Evolutionary conservation across 2,797 vertebrate genomes (phyloP), one percentile per base, ranked within the genome.

Genomic region (Atherinosoma microstoma): DNA sequence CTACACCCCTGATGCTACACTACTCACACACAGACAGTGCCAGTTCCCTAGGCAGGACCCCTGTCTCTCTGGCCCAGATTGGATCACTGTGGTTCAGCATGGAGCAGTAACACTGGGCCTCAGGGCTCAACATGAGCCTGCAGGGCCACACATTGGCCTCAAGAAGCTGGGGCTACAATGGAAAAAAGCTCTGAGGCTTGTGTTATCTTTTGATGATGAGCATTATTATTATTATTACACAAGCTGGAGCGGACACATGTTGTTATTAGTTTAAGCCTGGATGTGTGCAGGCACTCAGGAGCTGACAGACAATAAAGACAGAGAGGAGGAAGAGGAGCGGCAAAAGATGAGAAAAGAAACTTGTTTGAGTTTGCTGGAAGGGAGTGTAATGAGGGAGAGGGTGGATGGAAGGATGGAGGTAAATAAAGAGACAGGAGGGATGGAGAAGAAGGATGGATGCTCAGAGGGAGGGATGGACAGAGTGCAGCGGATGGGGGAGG

Each of bases 31-130:
- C 64, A 83, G 74, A 79, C 86, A 64, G 73, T 95, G 93, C 94
- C 93, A 94, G 93, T 85, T 94, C 93, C 92, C 91, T 91, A 92
- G 93, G 92, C 94, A 88, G 91, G 92, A 94, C 91, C 91, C 85
- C 89, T 90, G 90, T 89, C 90, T 88, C 87, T 77, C 84, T 89
- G 68, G 86, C 87, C 84, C 90, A 92, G 91, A 93, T 91, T 90
- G 87, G 84, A 91, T 84, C 86, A 83, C 80, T 86, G 80, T 83
- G 87, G 87, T 92, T 92, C 87, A 84, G 87, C 73, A 59, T 87
- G 86, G 88, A 90, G 85, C 87, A 64, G 85, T 77, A 90, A 89
- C 91, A 90, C 87, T 76, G 82, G 89, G 90, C 91, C 91, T 79
- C 40, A 49, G 90, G 91, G 87, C 84, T 83, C 89, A 77, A 91